Conservation (phyloP, 2,113 vertebrate genomes). For the Phocoena phocoena region DNA sequence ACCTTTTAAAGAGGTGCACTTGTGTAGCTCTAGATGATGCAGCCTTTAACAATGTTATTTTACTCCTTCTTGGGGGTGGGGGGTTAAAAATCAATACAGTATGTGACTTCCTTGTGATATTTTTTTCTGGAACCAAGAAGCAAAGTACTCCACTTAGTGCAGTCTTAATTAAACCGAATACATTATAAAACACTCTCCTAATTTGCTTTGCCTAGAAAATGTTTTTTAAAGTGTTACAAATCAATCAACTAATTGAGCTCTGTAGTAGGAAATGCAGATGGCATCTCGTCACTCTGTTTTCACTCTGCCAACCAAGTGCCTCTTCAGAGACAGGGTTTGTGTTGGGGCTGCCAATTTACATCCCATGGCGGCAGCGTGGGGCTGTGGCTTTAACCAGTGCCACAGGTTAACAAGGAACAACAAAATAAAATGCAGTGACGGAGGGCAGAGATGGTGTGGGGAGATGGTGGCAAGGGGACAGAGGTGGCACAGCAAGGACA, state of each 20-base stretch:
- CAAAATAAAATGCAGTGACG: neutral
- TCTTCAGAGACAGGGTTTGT: neutral
- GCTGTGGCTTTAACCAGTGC: neutral
- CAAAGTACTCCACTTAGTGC: constrained; percentile 67
- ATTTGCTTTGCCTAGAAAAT: constrained; percentile 76
- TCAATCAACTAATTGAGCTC: constrained; percentile 66
- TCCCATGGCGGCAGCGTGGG: neutral
- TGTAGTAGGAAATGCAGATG: constrained; percentile 75
- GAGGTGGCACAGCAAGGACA: neutral
- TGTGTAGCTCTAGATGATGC: constrained; percentile 36
- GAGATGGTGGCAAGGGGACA: neutral
- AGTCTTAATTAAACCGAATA: constrained; percentile 77
- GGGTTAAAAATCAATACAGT: constrained; percentile 71
- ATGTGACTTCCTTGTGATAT: constrained; percentile 65
- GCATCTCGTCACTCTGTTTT: constrained; percentile 24
- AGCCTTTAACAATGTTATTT: constrained; percentile 62
- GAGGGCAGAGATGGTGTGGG: neutral
- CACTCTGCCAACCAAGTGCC: constrained; percentile 51
- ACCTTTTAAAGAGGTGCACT: constrained; percentile 60
- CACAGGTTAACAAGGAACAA: neutral
- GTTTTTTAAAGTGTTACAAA: constrained; percentile 78
- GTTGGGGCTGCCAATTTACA: neutral
- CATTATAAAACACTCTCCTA: constrained; percentile 78
- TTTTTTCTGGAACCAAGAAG: constrained; percentile 60
- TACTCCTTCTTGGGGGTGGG: neutral